Base-by-base conservation (phyloP, 2,113 vertebrate species). In the Cromileptes altivelis region DNA sequence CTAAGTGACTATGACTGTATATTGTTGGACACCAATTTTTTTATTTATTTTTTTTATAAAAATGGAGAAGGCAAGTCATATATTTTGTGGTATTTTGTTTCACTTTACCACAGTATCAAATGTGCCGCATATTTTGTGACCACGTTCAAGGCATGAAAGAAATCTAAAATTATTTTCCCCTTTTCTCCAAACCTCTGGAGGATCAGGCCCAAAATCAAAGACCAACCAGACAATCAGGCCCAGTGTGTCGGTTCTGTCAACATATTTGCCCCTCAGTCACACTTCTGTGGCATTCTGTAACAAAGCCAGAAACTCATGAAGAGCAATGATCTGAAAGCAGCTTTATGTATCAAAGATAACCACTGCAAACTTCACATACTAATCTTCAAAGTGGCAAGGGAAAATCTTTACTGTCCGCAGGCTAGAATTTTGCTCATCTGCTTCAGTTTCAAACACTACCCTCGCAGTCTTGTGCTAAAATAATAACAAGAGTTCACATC, bases 161-260 rank as follows among this genome's bases (percentile, higher is more conserved):
- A 0, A 6, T 52, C 23, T 0, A 70, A 7, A 2, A 71, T 6
- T 4, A 11, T 1, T 23, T 21, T 0, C 15, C 21, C 47, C 0
- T 4, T 1, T 8, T 57, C 25, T 9, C 50, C 58, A 0, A 47
- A 11, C 14, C 0, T 27, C 7, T 23, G 42, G 15, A 85, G 4
- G 13, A 0, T 1, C 27, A 67, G 0, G 60, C 72, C 65, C 15
- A 60, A 53, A 37, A 71, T 7, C 7, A 71, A 81, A 13, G 65
- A 49, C 71, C 71, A 80, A 49, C 71, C 71, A 80, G 23, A 76
- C 11, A 17, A 80, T 71, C 65, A 85, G 52, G 8, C 67, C 77
- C 18, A 60, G 1, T 8, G 3, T 37, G 72, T 85, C 60, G 77
- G 52, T 0, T 57, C 65, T 57, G 0, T 56, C 15, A 3, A 70